Evolutionary conservation across 2,888 invertebrate species (phyloP).

Genomic region (Drosophila nigricruria): DNA sequence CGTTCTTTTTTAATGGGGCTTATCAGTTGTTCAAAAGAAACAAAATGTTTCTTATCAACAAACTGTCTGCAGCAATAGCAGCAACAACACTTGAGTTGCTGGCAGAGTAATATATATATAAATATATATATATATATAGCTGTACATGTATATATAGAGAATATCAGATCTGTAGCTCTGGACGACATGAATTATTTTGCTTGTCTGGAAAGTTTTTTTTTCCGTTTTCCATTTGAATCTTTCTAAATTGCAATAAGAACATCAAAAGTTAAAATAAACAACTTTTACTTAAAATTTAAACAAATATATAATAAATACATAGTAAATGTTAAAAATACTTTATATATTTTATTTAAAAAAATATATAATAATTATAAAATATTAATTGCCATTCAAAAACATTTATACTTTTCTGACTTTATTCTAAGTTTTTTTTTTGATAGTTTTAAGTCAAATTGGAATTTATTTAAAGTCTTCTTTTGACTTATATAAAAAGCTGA

Average conservation of each 20-base stretch:
- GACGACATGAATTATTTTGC: slow-evolving; percentile 15
- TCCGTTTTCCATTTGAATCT: background rate
- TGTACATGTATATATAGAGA: background rate
- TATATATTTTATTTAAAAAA: background rate
- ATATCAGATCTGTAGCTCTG: slow-evolving; percentile 5
- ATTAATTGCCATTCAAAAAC: too few relatives aligned
- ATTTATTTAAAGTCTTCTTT: background rate
- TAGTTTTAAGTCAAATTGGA: too few relatives aligned
- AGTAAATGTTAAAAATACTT: background rate
- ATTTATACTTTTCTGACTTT: too few relatives aligned
- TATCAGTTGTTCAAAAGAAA: slow-evolving; percentile 72
- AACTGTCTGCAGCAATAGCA: slow-evolving; percentile 59
- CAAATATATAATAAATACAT: background rate
- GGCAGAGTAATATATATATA: slow-evolving; percentile 18
- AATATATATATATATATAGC: background rate
- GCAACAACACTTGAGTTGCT: slow-evolving; percentile 24
- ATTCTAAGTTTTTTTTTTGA: too few relatives aligned
- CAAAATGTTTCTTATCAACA: slow-evolving; percentile 73
- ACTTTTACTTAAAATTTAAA: background rate
- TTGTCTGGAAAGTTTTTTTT: slow-evolving; percentile 26
- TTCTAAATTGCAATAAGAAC: slow-evolving; percentile 1
- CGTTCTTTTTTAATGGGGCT: slow-evolving; percentile 66
- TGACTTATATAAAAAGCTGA: background rate
- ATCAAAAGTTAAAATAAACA: slow-evolving; percentile 3
- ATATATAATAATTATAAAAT: too few relatives aligned